phyloP scores from a whole-genome alignment of 1,140 invertebrate species.

The Copidosoma floridanum region DNA sequence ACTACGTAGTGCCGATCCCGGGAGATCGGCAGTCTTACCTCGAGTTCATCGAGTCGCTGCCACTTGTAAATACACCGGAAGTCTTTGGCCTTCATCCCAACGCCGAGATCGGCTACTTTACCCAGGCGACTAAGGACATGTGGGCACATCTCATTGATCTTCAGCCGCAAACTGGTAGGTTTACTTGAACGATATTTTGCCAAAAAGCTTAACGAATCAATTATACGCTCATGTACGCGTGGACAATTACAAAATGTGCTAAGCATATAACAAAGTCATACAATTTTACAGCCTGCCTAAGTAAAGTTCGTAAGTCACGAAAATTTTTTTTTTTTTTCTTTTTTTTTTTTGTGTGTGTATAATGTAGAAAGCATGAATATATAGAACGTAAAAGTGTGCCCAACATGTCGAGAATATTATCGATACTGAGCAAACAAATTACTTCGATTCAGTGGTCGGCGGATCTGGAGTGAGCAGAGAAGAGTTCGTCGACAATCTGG shows the following conservation, averaged over 20 bases:
- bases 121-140: constrained; percentile 77
- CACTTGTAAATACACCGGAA: constrained; percentile 75
- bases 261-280: no score
- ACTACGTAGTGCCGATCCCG: constrained; percentile 75
- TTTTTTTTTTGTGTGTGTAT: no score
- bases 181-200: background rate
- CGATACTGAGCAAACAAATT: no score
- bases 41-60: constrained; percentile 69
- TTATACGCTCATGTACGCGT: background rate
- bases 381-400: no score
- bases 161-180: constrained; percentile 79
- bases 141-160: constrained; percentile 81
- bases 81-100: constrained; percentile 90
- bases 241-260: background rate
- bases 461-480: constrained; percentile 67
- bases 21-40: constrained; percentile 71
- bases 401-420: no score
- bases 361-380: no score
- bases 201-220: background rate
- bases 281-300: constrained; percentile 5
- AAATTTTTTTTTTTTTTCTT: no score
- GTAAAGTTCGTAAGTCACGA: constrained; percentile 13
- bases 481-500: constrained; percentile 78
- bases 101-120: constrained; percentile 90
- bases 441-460: background rate